Evolutionary conservation across 2,113 vertebrate genomes (phyloP).

Genomic region (Rhinichthys klamathensis): DNA sequence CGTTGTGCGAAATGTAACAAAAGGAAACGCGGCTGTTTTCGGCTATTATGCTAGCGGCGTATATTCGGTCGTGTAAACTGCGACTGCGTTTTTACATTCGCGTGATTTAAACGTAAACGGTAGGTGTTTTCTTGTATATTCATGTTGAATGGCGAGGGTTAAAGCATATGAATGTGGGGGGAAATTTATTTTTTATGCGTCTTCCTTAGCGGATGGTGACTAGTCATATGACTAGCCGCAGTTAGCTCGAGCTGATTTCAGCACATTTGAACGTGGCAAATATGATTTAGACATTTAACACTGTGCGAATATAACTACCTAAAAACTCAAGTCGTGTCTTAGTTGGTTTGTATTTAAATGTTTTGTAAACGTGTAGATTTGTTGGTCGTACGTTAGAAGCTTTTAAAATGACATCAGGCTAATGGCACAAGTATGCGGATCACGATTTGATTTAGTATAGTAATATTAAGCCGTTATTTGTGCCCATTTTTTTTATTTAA

Average conservation of each 20-base stretch:
- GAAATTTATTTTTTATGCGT: background rate
- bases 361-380: background rate
- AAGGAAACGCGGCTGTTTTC: background rate
- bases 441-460: background rate
- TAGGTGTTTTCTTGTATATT: background rate
- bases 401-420: background rate
- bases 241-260: slow-evolving; percentile 11
- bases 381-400: background rate
- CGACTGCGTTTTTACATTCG: background rate
- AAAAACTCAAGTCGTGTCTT: background rate
- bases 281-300: background rate
- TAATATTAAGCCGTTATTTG: background rate
- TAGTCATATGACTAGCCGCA: slow-evolving; percentile 24
- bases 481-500: background rate
- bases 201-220: slow-evolving; percentile 2
- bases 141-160: background rate
- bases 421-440: background rate
- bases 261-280: background rate
- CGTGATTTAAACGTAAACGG: background rate
- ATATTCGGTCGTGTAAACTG: background rate
- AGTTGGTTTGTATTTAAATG: background rate
- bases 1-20: background rate
- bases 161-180: background rate
- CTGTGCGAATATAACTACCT: no score
- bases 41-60: slow-evolving; percentile 7